phyloP scores from a whole-genome alignment of 2,113 vertebrate genomes.

The Boleophthalmus pectinirostris region DNA sequence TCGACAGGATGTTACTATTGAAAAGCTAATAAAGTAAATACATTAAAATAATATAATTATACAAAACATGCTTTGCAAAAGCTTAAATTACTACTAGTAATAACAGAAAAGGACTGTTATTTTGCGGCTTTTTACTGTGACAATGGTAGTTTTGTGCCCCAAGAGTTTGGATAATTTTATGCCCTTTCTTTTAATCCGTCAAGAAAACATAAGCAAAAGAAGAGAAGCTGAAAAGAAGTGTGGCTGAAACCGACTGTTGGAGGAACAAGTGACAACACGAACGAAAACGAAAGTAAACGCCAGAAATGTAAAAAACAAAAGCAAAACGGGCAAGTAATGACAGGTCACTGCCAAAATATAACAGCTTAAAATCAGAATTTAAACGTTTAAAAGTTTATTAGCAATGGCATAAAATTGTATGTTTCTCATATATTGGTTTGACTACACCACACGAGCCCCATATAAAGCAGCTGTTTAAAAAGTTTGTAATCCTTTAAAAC shows the following conservation, averaged over 20 bases:
- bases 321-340: neutral
- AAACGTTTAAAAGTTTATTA: conserved; percentile 34
- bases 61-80: too few relatives aligned
- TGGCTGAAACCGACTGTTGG: neutral
- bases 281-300: conserved; percentile 27
- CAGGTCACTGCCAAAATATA: neutral
- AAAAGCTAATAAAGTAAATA: too few relatives aligned
- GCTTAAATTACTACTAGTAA: too few relatives aligned
- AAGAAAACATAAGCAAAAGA: neutral
- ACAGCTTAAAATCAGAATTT: neutral
- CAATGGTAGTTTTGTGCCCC: too few relatives aligned
- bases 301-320: conserved; percentile 5
- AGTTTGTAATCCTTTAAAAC: conserved; percentile 8
- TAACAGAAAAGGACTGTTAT: too few relatives aligned
- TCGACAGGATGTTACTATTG: too few relatives aligned
- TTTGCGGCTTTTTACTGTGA: too few relatives aligned
- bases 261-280: neutral
- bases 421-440: neutral
- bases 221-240: neutral
- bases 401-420: neutral
- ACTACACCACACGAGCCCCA: neutral
- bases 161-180: too few relatives aligned
- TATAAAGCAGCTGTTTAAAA: neutral
- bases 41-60: too few relatives aligned
- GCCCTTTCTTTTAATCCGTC: too few relatives aligned